Conservation (phyloP, 2,888 invertebrate genomes). For the Chloroclysta siterata region DNA sequence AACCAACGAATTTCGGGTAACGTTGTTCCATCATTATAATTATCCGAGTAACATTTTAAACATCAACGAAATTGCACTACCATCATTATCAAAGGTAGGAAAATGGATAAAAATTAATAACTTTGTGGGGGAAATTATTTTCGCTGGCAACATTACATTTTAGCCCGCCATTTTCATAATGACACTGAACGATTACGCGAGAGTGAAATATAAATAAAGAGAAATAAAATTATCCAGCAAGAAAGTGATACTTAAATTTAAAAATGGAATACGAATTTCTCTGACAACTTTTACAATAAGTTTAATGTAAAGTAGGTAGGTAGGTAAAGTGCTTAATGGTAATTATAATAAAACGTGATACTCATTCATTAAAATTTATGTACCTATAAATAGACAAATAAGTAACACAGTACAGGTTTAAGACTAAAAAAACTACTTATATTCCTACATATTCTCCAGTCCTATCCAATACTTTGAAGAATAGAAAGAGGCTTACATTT, state of each 20-base stretch:
- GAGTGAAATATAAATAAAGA: background rate
- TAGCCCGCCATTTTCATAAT: slow-evolving; percentile 66
- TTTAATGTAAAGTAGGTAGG: too few species aligned
- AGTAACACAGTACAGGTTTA: too few species aligned
- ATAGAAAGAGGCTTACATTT: slow-evolving; percentile 17
- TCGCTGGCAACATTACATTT: slow-evolving; percentile 66
- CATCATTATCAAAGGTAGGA: slow-evolving; percentile 33
- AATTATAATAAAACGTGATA: too few species aligned
- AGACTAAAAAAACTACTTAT: too few species aligned
- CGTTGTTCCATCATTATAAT: slow-evolving; percentile 16
- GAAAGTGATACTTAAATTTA: background rate
- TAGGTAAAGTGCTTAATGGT: too few species aligned
- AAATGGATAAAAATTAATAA: slow-evolving; percentile 53
- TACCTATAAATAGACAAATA: too few species aligned
- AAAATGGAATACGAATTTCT: background rate
- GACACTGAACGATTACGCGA: slow-evolving; percentile 56
- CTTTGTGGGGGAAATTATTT: slow-evolving; percentile 46
- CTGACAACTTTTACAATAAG: background rate
- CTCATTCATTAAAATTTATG: too few species aligned
- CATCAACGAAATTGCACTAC: slow-evolving; percentile 32
- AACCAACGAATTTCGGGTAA: slow-evolving; percentile 9
- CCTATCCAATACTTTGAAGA: slow-evolving; percentile 9
- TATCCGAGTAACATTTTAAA: slow-evolving; percentile 25
- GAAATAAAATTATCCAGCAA: background rate
- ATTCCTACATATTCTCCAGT: background rate